A percentile compares a stretch with the other conserved stretches of the same genome.
These are phyloP conservation scores for Cyrtorhinus lividipennis DNA, from an alignment of 1,140 invertebrate species.

Conservation along the genomic window DNA sequence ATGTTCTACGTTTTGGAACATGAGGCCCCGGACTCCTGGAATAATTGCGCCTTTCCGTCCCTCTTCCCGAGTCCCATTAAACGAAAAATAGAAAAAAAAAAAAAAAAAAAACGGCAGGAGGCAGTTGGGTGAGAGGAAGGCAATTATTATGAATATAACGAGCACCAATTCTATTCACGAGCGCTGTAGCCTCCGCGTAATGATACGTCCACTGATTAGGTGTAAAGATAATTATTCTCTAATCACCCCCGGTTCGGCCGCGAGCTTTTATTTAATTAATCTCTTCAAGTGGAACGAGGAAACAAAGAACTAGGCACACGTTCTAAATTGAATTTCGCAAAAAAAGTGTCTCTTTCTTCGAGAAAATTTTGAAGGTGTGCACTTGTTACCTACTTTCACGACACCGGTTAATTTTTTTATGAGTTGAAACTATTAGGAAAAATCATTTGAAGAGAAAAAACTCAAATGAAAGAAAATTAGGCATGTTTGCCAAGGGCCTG, in stretches of 20 bases:
- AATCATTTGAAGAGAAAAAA: too few relatives aligned
- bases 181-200: neutral
- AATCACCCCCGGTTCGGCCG: neutral
- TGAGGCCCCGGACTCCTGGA: neutral
- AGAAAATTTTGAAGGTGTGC: too few relatives aligned
- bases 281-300: neutral
- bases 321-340: too few relatives aligned
- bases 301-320: too few relatives aligned
- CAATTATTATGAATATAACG: constrained; percentile 3
- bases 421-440: too few relatives aligned
- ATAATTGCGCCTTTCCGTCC: constrained; percentile 3
- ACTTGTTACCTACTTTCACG: too few relatives aligned
- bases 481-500: too few relatives aligned
- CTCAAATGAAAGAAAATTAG: too few relatives aligned
- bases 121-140: neutral
- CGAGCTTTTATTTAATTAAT: neutral
- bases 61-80: neutral
- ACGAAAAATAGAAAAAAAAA: neutral
- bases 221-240: neutral
- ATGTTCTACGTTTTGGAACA: constrained; percentile 5
- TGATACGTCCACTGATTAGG: neutral
- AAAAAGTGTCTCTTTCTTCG: too few relatives aligned
- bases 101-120: neutral
- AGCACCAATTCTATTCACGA: constrained; percentile 9
- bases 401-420: too few relatives aligned